Base-by-base conservation (phyloP, 2,797 vertebrate species). In the Anableps anableps region DNA sequence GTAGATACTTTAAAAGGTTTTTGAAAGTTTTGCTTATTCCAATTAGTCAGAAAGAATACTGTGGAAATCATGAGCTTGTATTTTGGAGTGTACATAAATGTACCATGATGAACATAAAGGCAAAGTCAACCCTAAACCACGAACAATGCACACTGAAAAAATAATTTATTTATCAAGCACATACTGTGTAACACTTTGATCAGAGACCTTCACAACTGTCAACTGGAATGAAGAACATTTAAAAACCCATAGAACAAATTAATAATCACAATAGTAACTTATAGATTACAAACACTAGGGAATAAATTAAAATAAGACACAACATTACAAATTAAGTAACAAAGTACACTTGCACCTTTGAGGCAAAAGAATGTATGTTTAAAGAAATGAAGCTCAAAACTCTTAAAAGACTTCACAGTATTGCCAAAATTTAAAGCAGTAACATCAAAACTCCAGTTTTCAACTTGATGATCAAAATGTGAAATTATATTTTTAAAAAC, bases 151-250 rank as follows among this genome's bases (percentile, higher is more conserved):
- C 17, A 76, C 1, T 53, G 23, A 45, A 41, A 74, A 74, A 34
- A 51, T 43, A 16, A 74, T 82, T 72, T 70, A 64, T 78, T 79
- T 36, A 43, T 73, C n/a, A 70, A 75, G 2, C 26, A 86, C 19
- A 60, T 53, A 26, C 51, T 60, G 50, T 36, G 1, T 45, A 4
- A 74, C 17, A 70, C 34, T 78, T 0, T 75, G 45, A 74, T 53
- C 38, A 72, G 66, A 75, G 29, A 58, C 45, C 23, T 70, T 48
- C 43, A 60, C 66, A 48, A 9, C 66, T 8, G 34, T 47, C 17
- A 29, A 80, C 0, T 71, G 7, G 43, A 76, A 77, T 58, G 53
- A 58, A 70, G 36, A 34, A 55, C 75, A 48, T 19, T 9, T 51
- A 7, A 71, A 41, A 80, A 55, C 9, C 2, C 31, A 74, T 55